Conservation (phyloP, 2,113 vertebrate species). For the Dryoscopus gambensis region DNA sequence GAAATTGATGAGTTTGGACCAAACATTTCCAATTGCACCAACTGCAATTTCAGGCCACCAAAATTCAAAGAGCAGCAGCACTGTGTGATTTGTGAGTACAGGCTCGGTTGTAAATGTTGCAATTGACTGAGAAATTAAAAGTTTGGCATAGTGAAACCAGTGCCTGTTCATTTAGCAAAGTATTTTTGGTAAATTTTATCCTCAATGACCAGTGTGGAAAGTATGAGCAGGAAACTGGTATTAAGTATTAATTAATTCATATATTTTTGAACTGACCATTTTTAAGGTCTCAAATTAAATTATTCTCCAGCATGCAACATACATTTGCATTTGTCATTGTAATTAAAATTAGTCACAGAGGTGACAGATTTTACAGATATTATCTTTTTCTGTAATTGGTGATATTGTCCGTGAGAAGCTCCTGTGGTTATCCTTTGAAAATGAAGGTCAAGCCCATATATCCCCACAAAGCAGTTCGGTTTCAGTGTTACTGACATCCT, state of each 20-base stretch:
- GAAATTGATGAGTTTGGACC: neutral
- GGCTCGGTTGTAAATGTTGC: neutral
- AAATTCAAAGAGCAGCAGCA: rapidly evolving
- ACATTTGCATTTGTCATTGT: neutral
- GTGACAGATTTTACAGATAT: neutral
- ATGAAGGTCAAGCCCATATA: neutral
- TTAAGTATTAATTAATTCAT: neutral
- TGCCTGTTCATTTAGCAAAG: neutral
- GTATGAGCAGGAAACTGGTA: neutral
- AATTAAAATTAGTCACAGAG: neutral
- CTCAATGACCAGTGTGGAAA: neutral
- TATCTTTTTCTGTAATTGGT: neutral
- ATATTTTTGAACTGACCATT: neutral
- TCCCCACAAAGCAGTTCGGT: neutral
- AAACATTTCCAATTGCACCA: neutral
- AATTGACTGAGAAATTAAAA: neutral
- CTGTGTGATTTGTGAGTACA: neutral
- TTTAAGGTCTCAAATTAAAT: neutral
- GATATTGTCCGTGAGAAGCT: neutral
- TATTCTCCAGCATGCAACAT: neutral
- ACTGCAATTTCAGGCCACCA: neutral
- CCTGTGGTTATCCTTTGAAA: neutral
- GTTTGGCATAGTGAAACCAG: rapidly evolving
- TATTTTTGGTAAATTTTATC: neutral
- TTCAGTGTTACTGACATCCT: neutral